Base-by-base conservation (phyloP, 1,140 invertebrate genomes). In the Halesus radiatus region DNA sequence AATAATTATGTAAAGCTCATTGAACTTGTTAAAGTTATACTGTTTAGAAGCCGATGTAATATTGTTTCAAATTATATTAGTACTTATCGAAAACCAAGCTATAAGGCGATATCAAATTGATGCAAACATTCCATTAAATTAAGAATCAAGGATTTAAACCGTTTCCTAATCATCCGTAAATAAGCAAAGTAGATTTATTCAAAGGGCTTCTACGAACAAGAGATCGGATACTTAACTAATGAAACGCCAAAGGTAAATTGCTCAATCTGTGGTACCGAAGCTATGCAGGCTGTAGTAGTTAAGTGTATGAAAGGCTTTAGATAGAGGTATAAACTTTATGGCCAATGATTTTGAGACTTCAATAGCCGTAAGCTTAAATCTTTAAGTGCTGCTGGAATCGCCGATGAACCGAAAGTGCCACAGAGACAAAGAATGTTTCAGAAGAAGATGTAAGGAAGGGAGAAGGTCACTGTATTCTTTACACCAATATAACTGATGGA, bases 331-430 rank as follows among this genome's bases (percentile, higher is more conserved):
- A 45, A 45, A 45, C 37, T 45, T 45, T 45, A 45, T n/a, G 26
- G 62, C 62, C 23, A 66, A 29, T 26, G 62, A 66, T 26, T 45
- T 66, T 66, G 62, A 26, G 62, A 32, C 62, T 64, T 64, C 10
- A n/a, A 66, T 26, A 66, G 26, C 62, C 3, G 32, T 66, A 66
- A 66, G 26, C 62, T 66, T 45, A 66, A 66, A 66, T 66, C 23
- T 26, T 66, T 64, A 64, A 64, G 60, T 29, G 23, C 23, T 29
- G 23, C 8, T 66, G 62, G 62, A 66, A 32, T 66, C 62, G 26
- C 6, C 22, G 29, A 66, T 26, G 62, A 37, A 66, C 13, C 15
- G 26, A 66, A 29, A 32, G 8, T 26, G 16, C n/a, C 10, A 13
- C 22, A 29, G 16, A 66, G 22, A 66, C 62, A 66, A 66, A 66